Base-by-base conservation (phyloP, 1,140 invertebrate genomes). In the Acromyrmex charruanus region DNA sequence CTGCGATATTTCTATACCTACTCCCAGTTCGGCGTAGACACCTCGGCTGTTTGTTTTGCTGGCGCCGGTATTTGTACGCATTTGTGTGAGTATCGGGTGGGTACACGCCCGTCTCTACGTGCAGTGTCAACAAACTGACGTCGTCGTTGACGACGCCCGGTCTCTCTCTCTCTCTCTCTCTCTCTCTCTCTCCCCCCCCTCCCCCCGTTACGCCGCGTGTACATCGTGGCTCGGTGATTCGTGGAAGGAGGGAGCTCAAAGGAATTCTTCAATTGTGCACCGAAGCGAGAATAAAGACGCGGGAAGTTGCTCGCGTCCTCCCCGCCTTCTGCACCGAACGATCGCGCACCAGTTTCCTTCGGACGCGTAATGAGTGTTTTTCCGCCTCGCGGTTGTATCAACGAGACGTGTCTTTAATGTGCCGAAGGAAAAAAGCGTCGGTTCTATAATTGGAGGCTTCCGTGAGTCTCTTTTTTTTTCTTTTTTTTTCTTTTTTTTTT, bases 61-160 rank as follows among this genome's bases (percentile, higher is more conserved):
- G 58, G 69, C 80, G 35, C 25, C 69, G 28, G 68, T 58, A 39
- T 74, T 65, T 68, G n/a, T 69, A 25, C 44, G 49, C 10, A 39
- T 25, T 16, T 71, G 55, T 61, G 18, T 16, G 69, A 49, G 55
- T 61, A 74, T 61, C 53, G 21, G 39, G n/a, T n/a, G n/a, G 35
- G 44, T 14, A 55, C 28, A 51, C 77, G 49, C 16, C n/a, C 65
- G 77, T 51, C 44, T 66, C 44, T 66, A 72, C 31, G 66, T 28
- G 55, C 55, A 75, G 77, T 75, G 71, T 75, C 68, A 84, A 84
- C 80, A 84, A 84, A 74, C 80, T 53, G 53, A 49, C 31, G 39
- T 69, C 66, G 39, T 25, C 66, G 39, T 69, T 35, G 80, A 84
- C 69, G 80, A 84, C 25, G 39, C 53, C 35, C 25, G 58, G 53